These are phyloP conservation scores for Hippocampus zosterae DNA, from an alignment of 2,113 vertebrate species.

Conservation along the genomic window DNA sequence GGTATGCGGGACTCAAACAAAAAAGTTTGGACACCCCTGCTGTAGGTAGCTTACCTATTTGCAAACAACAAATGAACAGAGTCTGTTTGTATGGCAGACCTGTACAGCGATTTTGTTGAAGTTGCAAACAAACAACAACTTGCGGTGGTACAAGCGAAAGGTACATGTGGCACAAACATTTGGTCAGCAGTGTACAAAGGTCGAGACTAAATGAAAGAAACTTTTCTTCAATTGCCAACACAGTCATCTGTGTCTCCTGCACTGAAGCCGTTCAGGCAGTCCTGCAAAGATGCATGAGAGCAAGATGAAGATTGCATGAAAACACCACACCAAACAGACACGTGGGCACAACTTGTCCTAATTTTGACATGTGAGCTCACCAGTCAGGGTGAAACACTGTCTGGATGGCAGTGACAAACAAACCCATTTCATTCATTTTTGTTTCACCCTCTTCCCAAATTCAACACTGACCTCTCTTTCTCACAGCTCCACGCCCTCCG, in stretches of 20 bases:
- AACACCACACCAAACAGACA: conserved; percentile 11
- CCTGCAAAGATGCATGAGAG: conserved; percentile 37
- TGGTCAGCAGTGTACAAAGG: not conserved
- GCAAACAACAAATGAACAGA: not conserved
- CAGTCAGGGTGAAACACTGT: conserved; percentile 2
- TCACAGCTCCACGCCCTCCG: conserved; percentile 69
- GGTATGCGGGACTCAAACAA: too few relatives aligned
- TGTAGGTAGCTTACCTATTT: not conserved
- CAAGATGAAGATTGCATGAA: conserved; percentile 14
- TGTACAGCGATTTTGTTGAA: not conserved
- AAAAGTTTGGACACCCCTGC: too few relatives aligned
- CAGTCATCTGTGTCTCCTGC: conserved; percentile 36
- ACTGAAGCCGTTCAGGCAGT: conserved; percentile 45
- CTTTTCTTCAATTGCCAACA: conserved; percentile 29
- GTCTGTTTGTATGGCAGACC: too few relatives aligned
- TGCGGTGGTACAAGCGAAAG: not conserved
- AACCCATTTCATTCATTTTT: conserved; percentile 2
- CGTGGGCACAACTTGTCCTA: conserved; percentile 30
- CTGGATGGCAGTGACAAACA: not conserved
- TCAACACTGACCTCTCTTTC: conserved; percentile 72
- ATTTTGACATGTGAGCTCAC: conserved; percentile 35
- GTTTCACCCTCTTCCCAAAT: not conserved
- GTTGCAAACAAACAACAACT: not conserved
- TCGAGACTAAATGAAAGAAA: conserved; percentile 1
- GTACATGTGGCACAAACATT: not conserved